These are phyloP conservation scores for Uria aalge DNA, from an alignment of 2,113 vertebrate genomes.

Conservation along the genomic window DNA sequence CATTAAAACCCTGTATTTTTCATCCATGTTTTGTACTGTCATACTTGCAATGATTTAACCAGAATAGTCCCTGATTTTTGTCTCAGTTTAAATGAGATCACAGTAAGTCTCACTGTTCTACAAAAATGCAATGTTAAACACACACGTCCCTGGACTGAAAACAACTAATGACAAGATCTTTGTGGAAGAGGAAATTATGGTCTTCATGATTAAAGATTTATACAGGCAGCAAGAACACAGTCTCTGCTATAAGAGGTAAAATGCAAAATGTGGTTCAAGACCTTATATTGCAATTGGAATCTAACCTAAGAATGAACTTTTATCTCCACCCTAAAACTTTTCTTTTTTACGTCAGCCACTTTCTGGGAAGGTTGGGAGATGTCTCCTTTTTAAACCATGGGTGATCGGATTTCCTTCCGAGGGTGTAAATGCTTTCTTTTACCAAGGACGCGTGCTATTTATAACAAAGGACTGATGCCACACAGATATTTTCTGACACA, in stretches of 20 bases:
- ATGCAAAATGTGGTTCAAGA: not conserved
- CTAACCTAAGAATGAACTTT: constrained; percentile 24
- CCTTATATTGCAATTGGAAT: not conserved
- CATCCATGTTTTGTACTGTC: not conserved
- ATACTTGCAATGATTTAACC: not conserved
- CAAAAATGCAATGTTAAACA: not conserved
- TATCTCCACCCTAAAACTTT: not conserved
- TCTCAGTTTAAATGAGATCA: not conserved
- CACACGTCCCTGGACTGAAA: not conserved
- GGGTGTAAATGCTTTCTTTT: constrained; percentile 29
- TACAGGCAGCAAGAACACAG: not conserved
- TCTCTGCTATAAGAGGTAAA: not conserved
- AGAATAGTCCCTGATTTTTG: not conserved
- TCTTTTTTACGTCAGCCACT: not conserved
- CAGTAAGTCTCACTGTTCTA: not conserved
- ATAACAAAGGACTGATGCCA: not conserved
- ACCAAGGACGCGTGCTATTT: not conserved
- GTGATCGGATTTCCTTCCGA: constrained; percentile 9
- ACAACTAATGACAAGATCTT: not conserved
- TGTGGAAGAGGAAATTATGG: not conserved
- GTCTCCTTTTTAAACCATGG: not conserved
- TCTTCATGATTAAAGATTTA: not conserved
- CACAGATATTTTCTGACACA: constrained; percentile 17
- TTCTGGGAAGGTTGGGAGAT: not conserved
- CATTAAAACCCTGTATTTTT: not conserved